A percentile compares a stretch with the other conserved stretches of the same genome.
phyloP scores from a whole-genome alignment of 2,797 vertebrate genomes.

The Lycodopsis pacificus region DNA sequence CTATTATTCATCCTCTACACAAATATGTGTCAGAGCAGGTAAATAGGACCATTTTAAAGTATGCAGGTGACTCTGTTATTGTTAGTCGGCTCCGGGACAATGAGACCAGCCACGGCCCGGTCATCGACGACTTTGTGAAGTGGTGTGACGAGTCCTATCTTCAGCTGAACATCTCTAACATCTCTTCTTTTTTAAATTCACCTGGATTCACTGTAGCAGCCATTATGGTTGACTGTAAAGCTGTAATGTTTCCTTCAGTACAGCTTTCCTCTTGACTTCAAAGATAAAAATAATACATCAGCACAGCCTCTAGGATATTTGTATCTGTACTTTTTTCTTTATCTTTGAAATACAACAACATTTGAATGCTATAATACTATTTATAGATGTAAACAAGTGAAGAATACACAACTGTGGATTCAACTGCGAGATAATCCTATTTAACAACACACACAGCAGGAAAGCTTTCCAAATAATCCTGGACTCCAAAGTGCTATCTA shows the following conservation, averaged over 20 bases:
- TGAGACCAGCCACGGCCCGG: too few species aligned
- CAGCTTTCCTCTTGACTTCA: background rate
- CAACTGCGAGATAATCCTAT: conserved; percentile 62
- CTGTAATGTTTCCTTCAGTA: background rate
- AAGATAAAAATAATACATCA: background rate
- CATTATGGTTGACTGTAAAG: background rate
- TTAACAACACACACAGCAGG: conserved; percentile 43
- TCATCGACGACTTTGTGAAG: too few species aligned
- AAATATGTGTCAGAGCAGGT: too few species aligned
- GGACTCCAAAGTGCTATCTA: conserved; percentile 28
- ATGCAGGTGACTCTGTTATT: too few species aligned
- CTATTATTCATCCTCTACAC: too few species aligned
- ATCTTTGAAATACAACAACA: conserved; percentile 14
- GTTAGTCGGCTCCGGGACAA: too few species aligned
- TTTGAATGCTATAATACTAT: conserved; percentile 33
- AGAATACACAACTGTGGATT: conserved; percentile 51
- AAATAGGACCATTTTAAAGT: too few species aligned
- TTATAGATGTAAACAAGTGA: conserved; percentile 58
- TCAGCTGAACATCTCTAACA: background rate
- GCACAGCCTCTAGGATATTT: background rate
- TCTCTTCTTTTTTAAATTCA: conserved; percentile 14
- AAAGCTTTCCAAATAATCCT: conserved; percentile 61
- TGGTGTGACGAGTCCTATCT: too few species aligned
- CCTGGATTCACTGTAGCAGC: background rate
- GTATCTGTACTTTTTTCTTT: background rate